Conservation (phyloP, 2,888 invertebrate genomes). For the Odiellus spinosus region DNA sequence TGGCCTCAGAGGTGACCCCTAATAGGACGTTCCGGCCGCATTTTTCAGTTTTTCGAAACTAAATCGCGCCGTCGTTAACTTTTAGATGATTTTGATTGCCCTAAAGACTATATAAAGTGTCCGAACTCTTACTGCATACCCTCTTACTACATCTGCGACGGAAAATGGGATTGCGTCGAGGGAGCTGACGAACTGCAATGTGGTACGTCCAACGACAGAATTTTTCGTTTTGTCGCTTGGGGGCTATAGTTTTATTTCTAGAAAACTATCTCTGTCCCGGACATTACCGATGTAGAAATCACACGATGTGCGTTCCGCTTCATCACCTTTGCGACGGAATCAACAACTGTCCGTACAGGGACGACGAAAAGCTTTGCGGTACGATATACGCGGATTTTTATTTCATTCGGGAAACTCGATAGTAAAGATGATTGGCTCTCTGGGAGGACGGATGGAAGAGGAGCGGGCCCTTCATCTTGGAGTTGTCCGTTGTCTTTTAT, state of each 20-base stretch:
- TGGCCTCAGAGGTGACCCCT: too few relatives aligned
- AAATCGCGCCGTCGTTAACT: too few relatives aligned
- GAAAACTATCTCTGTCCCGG: conserved; percentile 21
- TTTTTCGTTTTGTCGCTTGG: neutral
- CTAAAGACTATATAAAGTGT: conserved; percentile 23
- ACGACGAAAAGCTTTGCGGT: conserved; percentile 24
- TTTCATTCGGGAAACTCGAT: too few relatives aligned
- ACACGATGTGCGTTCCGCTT: conserved; percentile 22
- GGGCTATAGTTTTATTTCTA: neutral
- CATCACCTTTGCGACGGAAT: conserved; percentile 23
- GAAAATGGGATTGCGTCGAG: conserved; percentile 23
- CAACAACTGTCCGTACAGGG: conserved; percentile 22
- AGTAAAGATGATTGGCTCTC: too few relatives aligned
- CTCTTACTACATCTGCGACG: conserved; percentile 23
- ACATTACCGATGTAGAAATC: conserved; percentile 23
- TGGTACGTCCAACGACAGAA: conserved; percentile 9
- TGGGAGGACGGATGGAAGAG: too few relatives aligned
- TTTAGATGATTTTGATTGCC: conserved; percentile 21
- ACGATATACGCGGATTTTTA: conserved; percentile 4
- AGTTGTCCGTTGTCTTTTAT: too few relatives aligned
- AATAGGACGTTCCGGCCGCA: too few relatives aligned
- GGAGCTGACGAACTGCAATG: conserved; percentile 23
- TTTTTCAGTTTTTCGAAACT: too few relatives aligned
- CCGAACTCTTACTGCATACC: conserved; percentile 24
- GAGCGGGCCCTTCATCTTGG: too few relatives aligned